These are phyloP conservation scores for Knipowitschia caucasica DNA, from an alignment of 2,797 vertebrate species.

Conservation along the genomic window DNA sequence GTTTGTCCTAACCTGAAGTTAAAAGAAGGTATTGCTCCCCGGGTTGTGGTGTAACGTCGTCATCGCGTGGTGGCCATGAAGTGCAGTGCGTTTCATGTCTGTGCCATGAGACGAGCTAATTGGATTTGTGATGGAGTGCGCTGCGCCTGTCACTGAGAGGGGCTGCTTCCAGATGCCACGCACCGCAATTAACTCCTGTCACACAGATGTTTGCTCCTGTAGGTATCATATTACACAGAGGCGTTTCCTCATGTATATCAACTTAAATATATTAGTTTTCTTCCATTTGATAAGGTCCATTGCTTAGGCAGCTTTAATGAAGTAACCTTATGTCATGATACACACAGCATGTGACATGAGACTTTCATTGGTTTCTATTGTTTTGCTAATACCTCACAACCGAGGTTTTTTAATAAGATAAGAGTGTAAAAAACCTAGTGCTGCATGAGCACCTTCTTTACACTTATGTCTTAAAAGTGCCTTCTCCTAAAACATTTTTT, in stretches of 20 bases:
- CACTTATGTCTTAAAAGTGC: too few species aligned
- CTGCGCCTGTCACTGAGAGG: constrained; percentile 4
- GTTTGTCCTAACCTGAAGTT: too few species aligned
- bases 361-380: too few species aligned
- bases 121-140: constrained; percentile 12
- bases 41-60: constrained; percentile 1
- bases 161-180: background rate
- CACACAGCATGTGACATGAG: too few species aligned
- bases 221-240: background rate
- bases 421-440: too few species aligned
- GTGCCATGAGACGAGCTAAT: background rate
- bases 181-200: constrained; percentile 3
- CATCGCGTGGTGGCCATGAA: background rate
- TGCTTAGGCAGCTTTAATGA: too few species aligned
- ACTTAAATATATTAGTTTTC: background rate
- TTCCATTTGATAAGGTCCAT: background rate
- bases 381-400: too few species aligned
- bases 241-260: background rate
- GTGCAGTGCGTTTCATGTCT: background rate
- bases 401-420: too few species aligned
- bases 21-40: constrained; percentile 11
- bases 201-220: constrained; percentile 7
- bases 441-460: too few species aligned
- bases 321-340: too few species aligned
- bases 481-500: too few species aligned